Base-by-base conservation (phyloP, 1,140 invertebrate species). In the Antheraea mylitta region DNA sequence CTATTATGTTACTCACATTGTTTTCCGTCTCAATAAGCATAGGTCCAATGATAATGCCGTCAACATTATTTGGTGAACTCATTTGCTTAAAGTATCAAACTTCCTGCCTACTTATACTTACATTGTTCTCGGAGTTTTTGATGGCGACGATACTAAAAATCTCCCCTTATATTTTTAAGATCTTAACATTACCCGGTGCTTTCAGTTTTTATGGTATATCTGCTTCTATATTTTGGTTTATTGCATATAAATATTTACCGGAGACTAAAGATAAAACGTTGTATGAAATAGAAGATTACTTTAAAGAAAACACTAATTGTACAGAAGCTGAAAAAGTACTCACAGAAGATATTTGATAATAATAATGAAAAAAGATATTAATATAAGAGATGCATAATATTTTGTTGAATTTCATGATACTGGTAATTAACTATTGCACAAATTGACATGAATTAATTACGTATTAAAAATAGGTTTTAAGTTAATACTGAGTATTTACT, bases 21-120 rank as follows among this genome's bases (percentile, higher is more conserved):
- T 30, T 30, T 30, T 30, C 22, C 22, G 22, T 30, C 22, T 30
- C 22, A 30, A 30, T 30, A 30, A 30, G 22, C 22, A 30, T 30
- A 4, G 22, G 22, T 2, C 22, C 22, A 2, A 30, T 30, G 22
- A 30, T 30, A 59, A 70, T 79, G 69, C 72, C 70, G 0, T 74
- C 75, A 3, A 75, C 79, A 22, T 72, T 81, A 30, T 77, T 71
- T 36, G 77, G 74, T 9, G 79, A 81, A 68, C 19, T 81, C 18
- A 74, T 77, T 58, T 74, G 73, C 45, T 68, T 77, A 13, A 75
- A 70, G 36, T 75, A 74, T 58, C 69, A 75, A 63, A 60, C 66
- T 30, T 30, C 22, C 4, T 30, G 22, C 22, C 22, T 30, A 2
- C 22, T 30, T 30, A 30, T 30, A 30, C 22, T 30, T 30, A 30